Base-by-base conservation (phyloP, 2,888 invertebrate species). In the Harpalus rubripes region DNA sequence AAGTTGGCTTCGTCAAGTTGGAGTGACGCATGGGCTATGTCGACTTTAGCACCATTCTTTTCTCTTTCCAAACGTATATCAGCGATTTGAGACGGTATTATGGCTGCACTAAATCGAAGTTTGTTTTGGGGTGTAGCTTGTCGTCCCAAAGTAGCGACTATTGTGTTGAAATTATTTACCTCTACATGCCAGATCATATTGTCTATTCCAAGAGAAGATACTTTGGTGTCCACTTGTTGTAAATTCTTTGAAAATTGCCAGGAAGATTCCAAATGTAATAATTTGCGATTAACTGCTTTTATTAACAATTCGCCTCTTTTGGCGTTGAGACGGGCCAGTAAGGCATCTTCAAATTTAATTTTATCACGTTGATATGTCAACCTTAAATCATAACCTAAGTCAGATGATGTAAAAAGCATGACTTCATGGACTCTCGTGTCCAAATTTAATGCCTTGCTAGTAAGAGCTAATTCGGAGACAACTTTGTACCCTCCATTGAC, bases 1-100 rank as follows among this genome's bases (percentile, higher is more conserved):
- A 94, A 93, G 88, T 94, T 93, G 85, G 93, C 92, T 56, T 95
- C 93, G 86, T 93, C 93, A 0, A 95, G 89, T 89, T 93, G 94
- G 56, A 95, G 88, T 8, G 93, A 92, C 6, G 92, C 92, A 86
- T 93, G 92, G 86, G 92, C 91, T 22, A 95, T 91, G 88, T 93
- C 93, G 88, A 93, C 92, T 90, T 94, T 94, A 15, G 92, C 91
- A 0, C 93, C 93, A 0, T 92, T 92, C 4, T 93, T 91, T 44
- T 92, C 87, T 85, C 92, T 89, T 87, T 94, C 94, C 0, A 93
- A 93, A 72, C 93, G 92, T 86, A 94, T 88, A 88, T 95, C 94
- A 4, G 94, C 92, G 0, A 94, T 91, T 89, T 94, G 93, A 81
- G 94, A 94, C 0, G 93, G 92, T 72, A 94, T 92, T 3, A 95